Conservation (phyloP, 1,140 invertebrate genomes). For the Phymastichus coffea region DNA sequence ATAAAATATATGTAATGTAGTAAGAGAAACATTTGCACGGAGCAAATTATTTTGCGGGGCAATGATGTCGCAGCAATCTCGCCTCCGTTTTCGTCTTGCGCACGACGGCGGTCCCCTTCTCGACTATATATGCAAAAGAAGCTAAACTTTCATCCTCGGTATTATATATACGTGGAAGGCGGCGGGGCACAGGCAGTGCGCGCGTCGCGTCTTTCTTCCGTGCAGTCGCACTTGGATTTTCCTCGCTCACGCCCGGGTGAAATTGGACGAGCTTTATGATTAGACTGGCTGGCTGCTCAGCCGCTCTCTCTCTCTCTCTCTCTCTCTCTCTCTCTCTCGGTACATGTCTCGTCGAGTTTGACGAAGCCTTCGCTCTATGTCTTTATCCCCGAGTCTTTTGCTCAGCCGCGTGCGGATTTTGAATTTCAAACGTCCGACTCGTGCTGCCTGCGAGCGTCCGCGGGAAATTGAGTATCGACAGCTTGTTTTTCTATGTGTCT, state of each 20-base stretch:
- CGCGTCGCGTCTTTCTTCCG: not conserved
- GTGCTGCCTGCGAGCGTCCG: not conserved
- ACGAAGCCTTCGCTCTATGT: not conserved
- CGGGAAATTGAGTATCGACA: too few species aligned
- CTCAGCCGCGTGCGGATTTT: not conserved
- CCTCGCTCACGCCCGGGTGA: not conserved
- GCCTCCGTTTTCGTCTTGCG: too few species aligned
- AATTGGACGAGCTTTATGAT: conserved; percentile 25
- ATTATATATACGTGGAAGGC: not conserved
- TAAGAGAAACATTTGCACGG: too few species aligned
- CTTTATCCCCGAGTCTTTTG: not conserved
- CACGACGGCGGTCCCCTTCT: too few species aligned
- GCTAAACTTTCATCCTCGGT: too few species aligned
- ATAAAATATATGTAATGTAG: too few species aligned
- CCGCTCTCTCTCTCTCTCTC: too few species aligned
- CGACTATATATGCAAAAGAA: too few species aligned
- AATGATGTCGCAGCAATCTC: too few species aligned
- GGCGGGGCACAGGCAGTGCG: too few species aligned
- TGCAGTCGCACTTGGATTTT: conserved; percentile 7
- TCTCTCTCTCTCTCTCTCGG: too few species aligned
- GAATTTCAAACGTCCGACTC: not conserved
- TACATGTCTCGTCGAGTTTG: conserved; percentile 22
- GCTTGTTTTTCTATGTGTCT: not conserved
- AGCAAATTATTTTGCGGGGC: too few species aligned
- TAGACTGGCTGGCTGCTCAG: conserved; percentile 8